These are phyloP conservation scores for Tupaia chinensis DNA, from an alignment of 2,113 vertebrate genomes.

Conservation along the genomic window DNA sequence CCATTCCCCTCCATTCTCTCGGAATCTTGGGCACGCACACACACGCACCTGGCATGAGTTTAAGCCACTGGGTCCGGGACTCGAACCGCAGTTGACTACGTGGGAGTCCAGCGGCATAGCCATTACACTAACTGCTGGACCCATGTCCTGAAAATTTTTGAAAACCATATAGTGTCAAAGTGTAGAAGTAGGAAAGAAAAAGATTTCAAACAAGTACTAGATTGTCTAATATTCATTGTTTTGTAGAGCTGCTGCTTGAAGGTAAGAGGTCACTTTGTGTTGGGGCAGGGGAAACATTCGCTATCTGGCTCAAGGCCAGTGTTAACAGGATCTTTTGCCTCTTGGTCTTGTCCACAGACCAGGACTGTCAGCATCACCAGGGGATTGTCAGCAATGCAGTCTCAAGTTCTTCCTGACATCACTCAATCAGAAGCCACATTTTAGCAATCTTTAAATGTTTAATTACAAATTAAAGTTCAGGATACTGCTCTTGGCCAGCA, in stretches of 20 bases:
- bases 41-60: too few species aligned
- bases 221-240: background rate
- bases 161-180: background rate
- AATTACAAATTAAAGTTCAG: background rate
- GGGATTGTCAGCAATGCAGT: background rate
- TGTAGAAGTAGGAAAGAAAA: background rate
- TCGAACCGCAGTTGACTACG: too few species aligned
- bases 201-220: background rate
- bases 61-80: too few species aligned
- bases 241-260: background rate
- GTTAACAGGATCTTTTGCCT: background rate
- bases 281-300: background rate
- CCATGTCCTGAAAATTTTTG: conserved; percentile 4
- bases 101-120: too few species aligned
- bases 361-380: background rate
- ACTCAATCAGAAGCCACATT: background rate
- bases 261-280: background rate
- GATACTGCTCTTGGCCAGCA: background rate
- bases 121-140: too few species aligned
- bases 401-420: background rate
- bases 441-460: background rate
- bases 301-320: background rate
- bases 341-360: background rate
- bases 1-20: too few species aligned
- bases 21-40: too few species aligned